Conservation (phyloP, 2,888 invertebrate genomes). For the Mesorhabditis sp. region DNA sequence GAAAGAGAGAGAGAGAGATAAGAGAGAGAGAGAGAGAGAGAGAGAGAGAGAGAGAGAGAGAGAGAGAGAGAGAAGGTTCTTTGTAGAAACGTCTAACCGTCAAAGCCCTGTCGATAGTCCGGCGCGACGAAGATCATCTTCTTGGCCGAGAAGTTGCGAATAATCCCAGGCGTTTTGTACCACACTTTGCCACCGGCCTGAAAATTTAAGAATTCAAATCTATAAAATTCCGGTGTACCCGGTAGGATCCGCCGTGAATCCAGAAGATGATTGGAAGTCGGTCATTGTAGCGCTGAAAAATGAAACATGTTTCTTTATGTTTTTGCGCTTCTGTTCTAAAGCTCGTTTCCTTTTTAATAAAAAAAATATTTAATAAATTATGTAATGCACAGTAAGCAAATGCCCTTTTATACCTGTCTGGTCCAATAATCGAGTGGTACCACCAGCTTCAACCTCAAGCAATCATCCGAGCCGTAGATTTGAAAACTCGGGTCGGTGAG, state of each 20-base stretch:
- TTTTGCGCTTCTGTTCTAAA: too few relatives aligned
- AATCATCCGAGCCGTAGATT: conserved; percentile 2
- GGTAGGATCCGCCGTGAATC: background rate
- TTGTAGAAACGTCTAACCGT: background rate
- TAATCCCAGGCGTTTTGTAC: background rate
- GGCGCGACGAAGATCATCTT: background rate
- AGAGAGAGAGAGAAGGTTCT: too few relatives aligned
- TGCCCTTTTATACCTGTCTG: too few relatives aligned
- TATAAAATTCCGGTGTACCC: background rate
- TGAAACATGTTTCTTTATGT: too few relatives aligned
- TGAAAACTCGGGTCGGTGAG: background rate
- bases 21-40: too few relatives aligned
- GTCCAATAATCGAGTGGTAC: background rate
- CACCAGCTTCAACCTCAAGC: background rate
- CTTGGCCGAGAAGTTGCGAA: background rate
- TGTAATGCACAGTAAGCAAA: too few relatives aligned
- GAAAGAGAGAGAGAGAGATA: too few relatives aligned
- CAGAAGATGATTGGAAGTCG: background rate
- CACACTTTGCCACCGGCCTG: background rate
- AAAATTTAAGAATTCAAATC: background rate
- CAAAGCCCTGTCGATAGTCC: background rate
- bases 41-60: too few relatives aligned
- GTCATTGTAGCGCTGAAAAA: background rate
- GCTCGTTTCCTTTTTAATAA: too few relatives aligned
- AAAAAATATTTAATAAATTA: too few relatives aligned